Conservation (phyloP, 1,140 invertebrate genomes). For the Harpegnathos saltator region DNA sequence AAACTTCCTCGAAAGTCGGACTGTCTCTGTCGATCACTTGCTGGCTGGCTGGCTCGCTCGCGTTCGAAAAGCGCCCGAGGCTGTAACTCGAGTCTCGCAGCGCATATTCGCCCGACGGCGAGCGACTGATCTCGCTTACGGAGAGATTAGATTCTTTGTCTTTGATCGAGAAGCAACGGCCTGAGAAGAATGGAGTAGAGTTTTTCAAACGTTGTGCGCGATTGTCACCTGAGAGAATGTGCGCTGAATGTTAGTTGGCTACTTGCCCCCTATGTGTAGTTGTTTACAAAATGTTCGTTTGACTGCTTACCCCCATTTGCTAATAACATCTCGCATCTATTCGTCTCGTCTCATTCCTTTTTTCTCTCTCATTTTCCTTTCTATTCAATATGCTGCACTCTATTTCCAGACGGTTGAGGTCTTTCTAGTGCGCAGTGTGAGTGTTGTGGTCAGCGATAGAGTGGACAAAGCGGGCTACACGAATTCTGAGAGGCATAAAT, state of each 20-base stretch:
- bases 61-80: background rate
- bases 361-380: too few species aligned
- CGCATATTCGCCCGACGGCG: background rate
- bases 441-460: constrained; percentile 87
- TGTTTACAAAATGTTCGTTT: background rate
- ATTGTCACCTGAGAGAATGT: background rate
- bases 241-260: constrained; percentile 22
- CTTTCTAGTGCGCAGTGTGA: constrained; percentile 87
- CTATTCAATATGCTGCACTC: constrained; percentile 32
- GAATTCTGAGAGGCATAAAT: constrained; percentile 80
- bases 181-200: too few species aligned
- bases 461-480: constrained; percentile 78
- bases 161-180: background rate
- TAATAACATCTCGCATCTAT: constrained; percentile 10
- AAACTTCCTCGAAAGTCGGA: constrained; percentile 40
- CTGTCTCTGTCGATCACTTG: constrained; percentile 7
- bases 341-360: background rate
- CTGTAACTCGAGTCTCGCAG: background rate
- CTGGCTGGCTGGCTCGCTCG: background rate
- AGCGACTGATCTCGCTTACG: background rate
- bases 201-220: too few species aligned
- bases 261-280: background rate
- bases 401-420: constrained; percentile 85
- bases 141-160: constrained; percentile 46
- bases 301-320: background rate